A percentile compares a stretch with the other conserved stretches of the same genome.
phyloP scores from a whole-genome alignment of 1,140 invertebrate genomes.

The Aphelenchoides besseyi region DNA sequence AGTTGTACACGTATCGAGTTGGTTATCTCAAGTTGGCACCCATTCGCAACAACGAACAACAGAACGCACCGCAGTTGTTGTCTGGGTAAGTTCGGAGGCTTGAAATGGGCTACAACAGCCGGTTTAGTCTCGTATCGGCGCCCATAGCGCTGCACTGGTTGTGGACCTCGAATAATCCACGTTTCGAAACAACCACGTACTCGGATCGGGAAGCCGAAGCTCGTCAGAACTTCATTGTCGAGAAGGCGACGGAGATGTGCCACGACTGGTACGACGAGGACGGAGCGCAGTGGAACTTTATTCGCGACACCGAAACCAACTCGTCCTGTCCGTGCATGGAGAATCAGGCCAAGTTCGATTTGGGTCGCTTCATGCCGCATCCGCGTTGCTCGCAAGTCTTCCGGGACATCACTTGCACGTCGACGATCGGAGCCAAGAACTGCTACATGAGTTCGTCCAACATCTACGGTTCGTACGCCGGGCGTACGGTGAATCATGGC shows the following conservation, averaged over 20 bases:
- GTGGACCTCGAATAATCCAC: constrained; percentile 59
- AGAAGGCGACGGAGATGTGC: constrained; percentile 61
- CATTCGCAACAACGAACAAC: constrained; percentile 35
- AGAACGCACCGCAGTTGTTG: constrained; percentile 35
- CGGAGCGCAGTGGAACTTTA: constrained; percentile 59
- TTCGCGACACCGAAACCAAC: constrained; percentile 58
- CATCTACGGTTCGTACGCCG: constrained; percentile 55
- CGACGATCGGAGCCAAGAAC: constrained; percentile 58
- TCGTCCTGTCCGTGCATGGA: constrained; percentile 62
- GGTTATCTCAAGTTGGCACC: constrained; percentile 61
- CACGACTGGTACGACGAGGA: constrained; percentile 63
- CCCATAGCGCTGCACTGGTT: constrained; percentile 62
- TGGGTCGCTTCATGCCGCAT: constrained; percentile 63
- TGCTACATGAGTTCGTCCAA: constrained; percentile 61
- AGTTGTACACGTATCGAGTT: constrained; percentile 59
- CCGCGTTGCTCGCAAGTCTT: constrained; percentile 60
- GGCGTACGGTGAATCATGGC: constrained; percentile 29
- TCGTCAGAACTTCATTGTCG: constrained; percentile 46
- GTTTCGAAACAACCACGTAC: constrained; percentile 51
- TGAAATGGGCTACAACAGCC: no score
- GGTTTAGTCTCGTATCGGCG: constrained; percentile 55
- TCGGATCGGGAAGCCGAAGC: constrained; percentile 45
- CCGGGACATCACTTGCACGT: constrained; percentile 62
- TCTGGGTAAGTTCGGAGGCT: constrained; percentile 45
- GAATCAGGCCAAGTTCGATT: constrained; percentile 54